phyloP scores from a whole-genome alignment of 35 echinoderm and acorn worm genomes.

The Acanthaster planci region DNA sequence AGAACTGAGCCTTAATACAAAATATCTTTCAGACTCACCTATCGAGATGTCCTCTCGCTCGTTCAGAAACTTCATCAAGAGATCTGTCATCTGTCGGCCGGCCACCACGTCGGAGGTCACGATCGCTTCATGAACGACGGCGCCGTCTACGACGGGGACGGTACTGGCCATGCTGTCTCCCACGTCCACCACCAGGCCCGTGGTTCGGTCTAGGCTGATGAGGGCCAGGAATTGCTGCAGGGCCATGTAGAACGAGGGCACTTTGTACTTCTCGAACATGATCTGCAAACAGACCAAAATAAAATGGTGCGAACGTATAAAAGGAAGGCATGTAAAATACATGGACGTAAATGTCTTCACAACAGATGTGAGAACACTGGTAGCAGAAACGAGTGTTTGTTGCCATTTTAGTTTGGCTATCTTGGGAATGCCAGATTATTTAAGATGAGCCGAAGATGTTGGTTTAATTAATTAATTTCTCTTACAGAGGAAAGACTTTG shows the following conservation, averaged over 20 bases:
- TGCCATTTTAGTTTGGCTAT: no score
- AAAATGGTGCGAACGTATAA: no score
- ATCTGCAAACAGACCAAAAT: background rate
- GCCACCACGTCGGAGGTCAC: background rate
- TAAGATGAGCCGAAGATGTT: no score
- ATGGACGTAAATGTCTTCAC: no score
- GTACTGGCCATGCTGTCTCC: constrained; percentile 13
- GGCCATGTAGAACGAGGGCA: background rate
- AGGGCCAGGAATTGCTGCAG: background rate
- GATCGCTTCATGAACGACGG: background rate
- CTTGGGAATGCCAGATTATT: no score
- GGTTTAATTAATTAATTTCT: no score
- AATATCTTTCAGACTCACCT: background rate
- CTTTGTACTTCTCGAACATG: background rate
- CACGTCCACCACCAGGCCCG: background rate
- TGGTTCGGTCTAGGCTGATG: background rate
- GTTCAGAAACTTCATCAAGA: background rate
- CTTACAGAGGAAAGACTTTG: no score
- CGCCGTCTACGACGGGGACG: constrained; percentile 5
- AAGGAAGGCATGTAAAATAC: no score
- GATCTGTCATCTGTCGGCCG: constrained; percentile 8
- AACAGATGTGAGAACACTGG: no score
- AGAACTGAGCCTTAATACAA: no score
- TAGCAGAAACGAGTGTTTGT: no score
- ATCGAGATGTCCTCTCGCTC: constrained; percentile 15